Percentiles rank a stretch among this genome's conserved stretches.
Conservation (phyloP, 2,113 vertebrate species). For the Pampusana beccarii region DNA sequence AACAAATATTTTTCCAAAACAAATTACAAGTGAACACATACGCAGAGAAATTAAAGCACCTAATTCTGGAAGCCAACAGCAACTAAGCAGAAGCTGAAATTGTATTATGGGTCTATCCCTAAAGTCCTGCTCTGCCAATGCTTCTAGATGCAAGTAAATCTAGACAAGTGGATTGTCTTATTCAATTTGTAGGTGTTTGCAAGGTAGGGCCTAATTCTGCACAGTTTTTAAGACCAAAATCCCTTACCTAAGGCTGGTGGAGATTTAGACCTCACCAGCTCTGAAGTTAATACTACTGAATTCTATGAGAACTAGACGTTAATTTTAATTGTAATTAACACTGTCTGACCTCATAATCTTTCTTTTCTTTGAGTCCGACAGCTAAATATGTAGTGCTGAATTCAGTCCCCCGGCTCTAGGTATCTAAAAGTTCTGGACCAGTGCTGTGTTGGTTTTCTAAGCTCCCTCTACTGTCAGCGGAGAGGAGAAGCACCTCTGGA, state of each 20-base stretch:
- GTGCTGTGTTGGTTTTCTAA: not conserved
- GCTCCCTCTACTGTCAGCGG: slow-evolving; percentile 14
- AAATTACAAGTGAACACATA: not conserved
- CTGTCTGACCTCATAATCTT: not conserved
- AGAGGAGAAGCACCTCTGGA: not conserved
- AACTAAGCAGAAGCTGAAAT: not conserved
- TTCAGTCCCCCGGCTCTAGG: not conserved
- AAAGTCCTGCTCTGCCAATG: not conserved
- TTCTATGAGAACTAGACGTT: not conserved
- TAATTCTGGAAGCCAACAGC: not conserved
- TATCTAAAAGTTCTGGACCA: not conserved
- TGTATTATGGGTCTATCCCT: not conserved
- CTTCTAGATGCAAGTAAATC: not conserved
- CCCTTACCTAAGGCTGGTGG: not conserved
- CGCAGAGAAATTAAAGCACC: not conserved
- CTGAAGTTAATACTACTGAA: not conserved
- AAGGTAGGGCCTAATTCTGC: not conserved
- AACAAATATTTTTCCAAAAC: not conserved
- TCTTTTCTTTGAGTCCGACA: not conserved
- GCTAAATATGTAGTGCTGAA: not conserved
- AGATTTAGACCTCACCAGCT: not conserved
- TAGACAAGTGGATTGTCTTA: not conserved
- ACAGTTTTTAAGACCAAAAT: not conserved
- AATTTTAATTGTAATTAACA: not conserved
- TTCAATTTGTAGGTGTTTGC: not conserved